phyloP scores from a whole-genome alignment of 2,888 invertebrate species.

The Drosophila anomalipes region DNA sequence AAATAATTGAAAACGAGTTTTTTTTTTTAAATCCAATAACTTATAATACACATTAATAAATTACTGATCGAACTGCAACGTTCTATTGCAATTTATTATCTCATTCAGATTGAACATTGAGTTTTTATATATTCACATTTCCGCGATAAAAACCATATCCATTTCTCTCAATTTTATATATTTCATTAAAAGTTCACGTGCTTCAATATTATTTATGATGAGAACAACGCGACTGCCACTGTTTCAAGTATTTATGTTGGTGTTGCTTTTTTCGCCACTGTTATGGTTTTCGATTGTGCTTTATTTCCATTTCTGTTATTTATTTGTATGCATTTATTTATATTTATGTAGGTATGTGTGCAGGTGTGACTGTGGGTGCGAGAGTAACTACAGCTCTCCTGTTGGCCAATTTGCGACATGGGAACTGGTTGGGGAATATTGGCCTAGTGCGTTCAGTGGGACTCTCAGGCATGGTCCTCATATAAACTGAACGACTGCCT shows the following conservation, averaged over 20 bases:
- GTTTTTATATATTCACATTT: no score
- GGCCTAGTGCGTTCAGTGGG: conserved; percentile 6
- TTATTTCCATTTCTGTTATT: conserved; percentile 41
- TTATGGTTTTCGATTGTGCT: conserved; percentile 58
- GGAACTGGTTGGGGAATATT: conserved; percentile 24
- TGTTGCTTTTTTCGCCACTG: conserved; percentile 4
- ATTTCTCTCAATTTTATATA: conserved; percentile 21
- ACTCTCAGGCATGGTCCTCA: not conserved
- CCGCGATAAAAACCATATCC: not conserved
- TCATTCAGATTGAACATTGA: not conserved
- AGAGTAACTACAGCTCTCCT: conserved; percentile 5
- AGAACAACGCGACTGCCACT: conserved; percentile 9
- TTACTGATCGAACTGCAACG: not conserved
- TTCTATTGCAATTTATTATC: not conserved
- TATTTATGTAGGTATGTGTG: conserved; percentile 37
- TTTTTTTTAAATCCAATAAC: not conserved
- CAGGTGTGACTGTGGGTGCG: not conserved
- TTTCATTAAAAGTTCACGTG: conserved; percentile 38
- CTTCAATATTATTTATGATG: conserved; percentile 48
- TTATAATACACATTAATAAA: not conserved
- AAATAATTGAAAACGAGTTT: not conserved
- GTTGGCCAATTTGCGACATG: conserved; percentile 21
- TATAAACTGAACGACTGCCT: conserved; percentile 13
- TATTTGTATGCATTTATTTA: conserved; percentile 66
- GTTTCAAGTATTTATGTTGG: conserved; percentile 41